phyloP scores from a whole-genome alignment of 35 echinoderm and acorn worm species.

The Lytechinus variegatus region DNA sequence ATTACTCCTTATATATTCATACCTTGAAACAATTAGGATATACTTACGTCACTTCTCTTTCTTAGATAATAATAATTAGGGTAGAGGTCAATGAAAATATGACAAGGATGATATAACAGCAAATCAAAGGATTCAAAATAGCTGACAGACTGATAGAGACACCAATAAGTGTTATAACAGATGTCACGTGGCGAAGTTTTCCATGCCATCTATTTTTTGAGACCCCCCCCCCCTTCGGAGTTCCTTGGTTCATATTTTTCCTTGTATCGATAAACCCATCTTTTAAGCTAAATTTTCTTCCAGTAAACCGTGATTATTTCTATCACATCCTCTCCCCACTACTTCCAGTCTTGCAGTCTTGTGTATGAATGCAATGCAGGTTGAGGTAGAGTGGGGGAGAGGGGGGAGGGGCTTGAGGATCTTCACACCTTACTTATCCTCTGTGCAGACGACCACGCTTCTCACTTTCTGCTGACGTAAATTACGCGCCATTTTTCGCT shows the following conservation, averaged over 20 bases:
- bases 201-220: neutral
- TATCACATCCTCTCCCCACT: too few relatives aligned
- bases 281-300: too few relatives aligned
- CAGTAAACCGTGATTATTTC: too few relatives aligned
- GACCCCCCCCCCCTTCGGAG: neutral
- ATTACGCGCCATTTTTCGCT: slow-evolving; percentile 30
- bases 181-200: neutral
- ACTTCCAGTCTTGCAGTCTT: too few relatives aligned
- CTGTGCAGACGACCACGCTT: neutral
- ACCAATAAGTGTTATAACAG: neutral
- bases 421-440: neutral
- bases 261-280: too few relatives aligned
- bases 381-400: neutral
- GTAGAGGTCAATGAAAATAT: neutral
- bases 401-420: neutral
- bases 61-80: neutral
- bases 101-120: neutral
- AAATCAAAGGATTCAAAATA: neutral
- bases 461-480: slow-evolving; percentile 25
- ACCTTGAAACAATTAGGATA: neutral
- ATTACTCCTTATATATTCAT: neutral
- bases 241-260: neutral
- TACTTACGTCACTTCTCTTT: neutral
- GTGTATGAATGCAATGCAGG: too few relatives aligned
- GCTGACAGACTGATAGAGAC: neutral